phyloP scores from a whole-genome alignment of 2,113 vertebrate genomes.

The Austrofundulus limnaeus region DNA sequence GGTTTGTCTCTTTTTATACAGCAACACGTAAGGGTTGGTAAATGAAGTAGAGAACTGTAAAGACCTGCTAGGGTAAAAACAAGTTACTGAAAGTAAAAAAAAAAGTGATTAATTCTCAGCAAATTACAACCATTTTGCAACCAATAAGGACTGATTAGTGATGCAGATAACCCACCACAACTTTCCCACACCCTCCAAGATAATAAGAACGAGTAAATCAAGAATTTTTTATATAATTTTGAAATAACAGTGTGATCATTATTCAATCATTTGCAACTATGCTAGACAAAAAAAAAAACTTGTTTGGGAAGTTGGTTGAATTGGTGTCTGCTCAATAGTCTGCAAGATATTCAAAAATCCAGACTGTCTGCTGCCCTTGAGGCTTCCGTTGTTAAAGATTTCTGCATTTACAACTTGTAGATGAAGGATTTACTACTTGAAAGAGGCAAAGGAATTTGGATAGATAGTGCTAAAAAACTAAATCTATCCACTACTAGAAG shows the following conservation, averaged over 20 bases:
- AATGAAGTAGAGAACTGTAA: background rate
- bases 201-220: background rate
- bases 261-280: background rate
- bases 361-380: conserved; percentile 47
- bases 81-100: background rate
- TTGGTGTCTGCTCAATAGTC: background rate
- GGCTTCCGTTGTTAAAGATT: conserved; percentile 9
- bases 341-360: conserved; percentile 11
- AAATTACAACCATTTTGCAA: background rate
- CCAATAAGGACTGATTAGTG: background rate
- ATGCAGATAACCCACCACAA: background rate
- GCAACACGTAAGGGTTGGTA: background rate
- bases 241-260: background rate
- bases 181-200: background rate
- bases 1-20: background rate
- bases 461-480: background rate
- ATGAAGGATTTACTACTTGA: conserved; percentile 1
- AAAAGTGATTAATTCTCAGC: background rate
- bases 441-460: background rate
- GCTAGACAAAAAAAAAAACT: background rate
- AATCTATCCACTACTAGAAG: background rate
- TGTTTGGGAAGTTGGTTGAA: background rate
- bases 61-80: background rate
- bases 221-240: background rate
- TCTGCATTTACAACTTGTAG: background rate